A percentile compares a stretch with the other conserved stretches of the same genome.
These are phyloP conservation scores for Eupelmus urozonus DNA, from an alignment of 2,888 invertebrate species.

Conservation along the genomic window DNA sequence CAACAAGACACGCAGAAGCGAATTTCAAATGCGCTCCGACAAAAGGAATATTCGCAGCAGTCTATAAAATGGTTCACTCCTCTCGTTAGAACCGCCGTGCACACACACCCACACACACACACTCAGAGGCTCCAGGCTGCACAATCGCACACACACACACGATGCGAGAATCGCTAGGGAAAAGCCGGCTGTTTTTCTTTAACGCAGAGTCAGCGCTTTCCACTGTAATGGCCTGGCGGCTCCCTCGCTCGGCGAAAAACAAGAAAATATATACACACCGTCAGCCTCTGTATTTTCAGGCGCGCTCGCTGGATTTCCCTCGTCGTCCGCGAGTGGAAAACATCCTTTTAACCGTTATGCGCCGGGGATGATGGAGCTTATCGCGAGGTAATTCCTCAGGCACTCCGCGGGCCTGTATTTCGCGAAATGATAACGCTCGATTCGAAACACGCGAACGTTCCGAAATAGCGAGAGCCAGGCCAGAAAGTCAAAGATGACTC, in stretches of 20 bases:
- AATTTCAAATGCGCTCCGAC: constrained; percentile 43
- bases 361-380: background rate
- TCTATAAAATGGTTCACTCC: no score
- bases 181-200: constrained; percentile 45
- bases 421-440: no score
- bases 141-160: constrained; percentile 2
- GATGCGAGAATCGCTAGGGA: background rate
- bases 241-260: constrained; percentile 27
- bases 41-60: no score
- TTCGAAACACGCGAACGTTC: no score
- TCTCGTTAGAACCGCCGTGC: no score
- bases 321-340: constrained; percentile 20
- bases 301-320: constrained; percentile 28
- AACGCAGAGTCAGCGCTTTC: constrained; percentile 55
- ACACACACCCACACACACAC: constrained; percentile 6
- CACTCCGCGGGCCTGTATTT: no score
- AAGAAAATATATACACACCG: constrained; percentile 29
- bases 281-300: constrained; percentile 17
- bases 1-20: no score
- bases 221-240: constrained; percentile 37
- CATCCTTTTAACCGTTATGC: background rate
- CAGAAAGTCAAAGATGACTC: no score
- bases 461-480: no score
- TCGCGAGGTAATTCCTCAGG: no score
- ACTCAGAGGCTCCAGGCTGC: constrained; percentile 23